Evolutionary conservation across 2,113 vertebrate species (phyloP).

Genomic region (Indicator maculatus): DNA sequence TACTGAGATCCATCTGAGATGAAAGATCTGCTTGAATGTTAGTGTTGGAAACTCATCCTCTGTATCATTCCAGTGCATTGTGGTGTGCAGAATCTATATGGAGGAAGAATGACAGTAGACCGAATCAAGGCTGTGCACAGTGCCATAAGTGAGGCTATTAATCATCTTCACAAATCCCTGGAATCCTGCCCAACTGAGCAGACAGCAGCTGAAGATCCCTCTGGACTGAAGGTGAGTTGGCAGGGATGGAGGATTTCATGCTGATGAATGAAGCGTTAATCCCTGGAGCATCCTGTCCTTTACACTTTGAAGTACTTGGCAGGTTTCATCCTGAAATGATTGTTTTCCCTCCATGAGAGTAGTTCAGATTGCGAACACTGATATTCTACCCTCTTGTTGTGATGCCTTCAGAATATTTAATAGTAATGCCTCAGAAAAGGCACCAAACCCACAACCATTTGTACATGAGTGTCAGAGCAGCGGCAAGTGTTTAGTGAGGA

Average conservation of each 20-base stretch:
- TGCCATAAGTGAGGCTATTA: conserved; percentile 84
- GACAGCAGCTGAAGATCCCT: conserved; percentile 79
- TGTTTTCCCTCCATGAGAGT: neutral
- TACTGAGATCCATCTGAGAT: neutral
- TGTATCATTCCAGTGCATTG: conserved; percentile 49
- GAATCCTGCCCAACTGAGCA: conserved; percentile 84
- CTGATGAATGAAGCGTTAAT: neutral
- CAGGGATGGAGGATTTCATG: neutral
- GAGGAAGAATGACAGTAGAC: conserved; percentile 79
- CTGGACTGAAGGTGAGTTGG: conserved; percentile 82
- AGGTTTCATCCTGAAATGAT: neutral
- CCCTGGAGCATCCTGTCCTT: neutral
- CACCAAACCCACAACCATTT: neutral
- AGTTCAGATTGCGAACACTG: neutral
- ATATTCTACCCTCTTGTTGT: neutral
- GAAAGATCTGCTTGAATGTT: neutral
- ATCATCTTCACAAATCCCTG: conserved; percentile 88
- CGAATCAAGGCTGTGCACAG: conserved; percentile 76
- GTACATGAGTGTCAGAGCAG: neutral
- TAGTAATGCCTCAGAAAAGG: neutral
- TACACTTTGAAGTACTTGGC: neutral
- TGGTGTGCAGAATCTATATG: conserved; percentile 72
- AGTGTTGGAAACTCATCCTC: neutral
- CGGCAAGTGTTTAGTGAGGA: neutral
- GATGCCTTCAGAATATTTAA: neutral